Base-by-base conservation (phyloP, 2,888 invertebrate species). In the Noctua fimbriata region DNA sequence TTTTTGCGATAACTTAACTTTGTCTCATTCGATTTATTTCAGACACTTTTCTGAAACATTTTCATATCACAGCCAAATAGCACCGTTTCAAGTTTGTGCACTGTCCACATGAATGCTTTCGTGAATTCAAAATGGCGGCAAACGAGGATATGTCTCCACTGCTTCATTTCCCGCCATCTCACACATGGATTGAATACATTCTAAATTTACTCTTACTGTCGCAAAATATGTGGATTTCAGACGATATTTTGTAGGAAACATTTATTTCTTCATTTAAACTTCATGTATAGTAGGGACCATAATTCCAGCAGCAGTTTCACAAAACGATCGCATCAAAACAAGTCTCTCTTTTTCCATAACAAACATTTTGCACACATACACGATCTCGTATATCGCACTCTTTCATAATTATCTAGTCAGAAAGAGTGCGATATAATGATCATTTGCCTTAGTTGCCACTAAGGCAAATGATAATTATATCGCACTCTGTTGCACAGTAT, bases 91-190 rank as follows among this genome's bases (percentile, higher is more conserved):
- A 52, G 44, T 52, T n/a, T 52, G 18, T 65, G 32, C 14, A 65
- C 49, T 52, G 52, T 52, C 44, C 65, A n/a, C 21, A 52, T 77
- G 65, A 65, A 52, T n/a, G 63, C 65, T 44, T 44, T 65, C 24
- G 44, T 77, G 77, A n/a, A 52, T 65, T 76, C n/a, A 77, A 76
- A 76, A 77, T 77, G 52, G 41, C 6, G 28, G 24, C 28, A 24
- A 52, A 44, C 52, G 65, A 76, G 44, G n/a, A 65, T 71, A 24
- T 65, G 49, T 77, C 49, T 52, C 41, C 14, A 1, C 14, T 76
- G 52, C 44, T 65, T 76, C 65, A 44, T 65, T 76, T 66, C 52
- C 14, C 32, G 21, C 76, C 41, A 76, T 63, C 76, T 47, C n/a
- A 73, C 36, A 36, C 47, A 76, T n/a, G 73, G 32, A 73, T 47